Conservation (phyloP, 2,797 vertebrate genomes). For the Pelobates cultripes region DNA sequence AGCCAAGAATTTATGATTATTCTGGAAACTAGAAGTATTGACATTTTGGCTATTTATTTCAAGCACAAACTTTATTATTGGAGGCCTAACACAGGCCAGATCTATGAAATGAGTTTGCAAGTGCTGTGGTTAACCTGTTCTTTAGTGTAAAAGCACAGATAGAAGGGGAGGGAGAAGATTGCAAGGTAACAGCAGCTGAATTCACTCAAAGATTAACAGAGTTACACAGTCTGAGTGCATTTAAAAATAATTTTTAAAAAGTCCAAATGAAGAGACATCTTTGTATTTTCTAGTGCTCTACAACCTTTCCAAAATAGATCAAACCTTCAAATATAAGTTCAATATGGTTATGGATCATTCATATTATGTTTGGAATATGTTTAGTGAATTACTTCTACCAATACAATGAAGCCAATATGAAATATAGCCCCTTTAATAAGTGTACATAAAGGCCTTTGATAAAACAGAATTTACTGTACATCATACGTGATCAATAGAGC, state of each 20-base stretch:
- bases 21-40: constrained; percentile 72
- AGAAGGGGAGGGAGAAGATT: neutral
- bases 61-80: constrained; percentile 72
- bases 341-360: constrained; percentile 64
- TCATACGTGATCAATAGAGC: constrained; percentile 72
- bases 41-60: constrained; percentile 71
- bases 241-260: constrained; percentile 35
- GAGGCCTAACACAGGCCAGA: constrained; percentile 61
- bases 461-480: constrained; percentile 66
- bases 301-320: constrained; percentile 62
- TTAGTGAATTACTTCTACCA: constrained; percentile 67
- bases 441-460: constrained; percentile 70
- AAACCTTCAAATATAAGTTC: constrained; percentile 64
- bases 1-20: constrained; percentile 71
- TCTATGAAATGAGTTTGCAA: constrained; percentile 62
- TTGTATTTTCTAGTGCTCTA: constrained; percentile 61
- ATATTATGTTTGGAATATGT: constrained; percentile 66
- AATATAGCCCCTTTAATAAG: constrained; percentile 72
- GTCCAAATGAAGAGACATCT: constrained; percentile 37
- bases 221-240: neutral
- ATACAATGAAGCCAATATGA: constrained; percentile 64
- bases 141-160: constrained; percentile 26
- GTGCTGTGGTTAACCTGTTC: constrained; percentile 55
- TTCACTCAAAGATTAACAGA: constrained; percentile 32
- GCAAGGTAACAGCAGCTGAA: neutral